Conservation (phyloP, 2,888 invertebrate species). For the Lasioglossum lativentre region DNA sequence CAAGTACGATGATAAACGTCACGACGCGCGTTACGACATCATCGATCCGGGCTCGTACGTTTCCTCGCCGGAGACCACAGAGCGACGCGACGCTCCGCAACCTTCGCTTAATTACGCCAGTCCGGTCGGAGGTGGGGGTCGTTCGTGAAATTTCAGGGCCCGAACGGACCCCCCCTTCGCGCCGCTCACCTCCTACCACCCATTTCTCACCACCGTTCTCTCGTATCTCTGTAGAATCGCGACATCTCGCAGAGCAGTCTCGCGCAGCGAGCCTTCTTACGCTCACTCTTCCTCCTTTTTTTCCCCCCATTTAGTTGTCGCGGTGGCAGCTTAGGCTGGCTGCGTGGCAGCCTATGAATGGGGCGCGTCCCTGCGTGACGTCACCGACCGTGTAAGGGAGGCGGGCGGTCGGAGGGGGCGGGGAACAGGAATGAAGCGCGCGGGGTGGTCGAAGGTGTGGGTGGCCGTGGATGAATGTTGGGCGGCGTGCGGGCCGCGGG, state of each 20-base stretch:
- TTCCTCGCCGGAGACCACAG: constrained; percentile 35
- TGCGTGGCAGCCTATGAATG: constrained; percentile 82
- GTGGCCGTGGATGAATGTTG: constrained; percentile 69
- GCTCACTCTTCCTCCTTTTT: constrained; percentile 24
- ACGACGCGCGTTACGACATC: constrained; percentile 69
- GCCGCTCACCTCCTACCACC: neutral
- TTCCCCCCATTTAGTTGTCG: constrained; percentile 35
- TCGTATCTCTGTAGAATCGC: neutral
- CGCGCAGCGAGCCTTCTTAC: neutral
- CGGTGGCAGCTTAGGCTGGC: constrained; percentile 56
- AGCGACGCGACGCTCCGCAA: constrained; percentile 8
- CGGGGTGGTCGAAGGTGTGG: constrained; percentile 65
- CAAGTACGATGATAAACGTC: constrained; percentile 72
- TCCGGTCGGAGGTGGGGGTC: neutral
- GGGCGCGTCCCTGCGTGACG: constrained; percentile 83
- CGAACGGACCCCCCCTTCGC: constrained; percentile 12
- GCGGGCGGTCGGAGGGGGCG: constrained; percentile 45
- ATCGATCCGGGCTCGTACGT: constrained; percentile 65
- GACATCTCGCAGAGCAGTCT: neutral
- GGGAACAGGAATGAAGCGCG: constrained; percentile 64
- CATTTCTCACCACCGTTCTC: neutral
- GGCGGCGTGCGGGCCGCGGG: constrained; percentile 72
- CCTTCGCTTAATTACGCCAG: constrained; percentile 19
- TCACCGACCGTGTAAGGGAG: constrained; percentile 71
- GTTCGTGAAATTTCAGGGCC: constrained; percentile 27